A percentile compares a stretch with the other conserved stretches of the same genome.
Conservation (phyloP, 2,888 invertebrate genomes). For the Agonopterix heracliana region DNA sequence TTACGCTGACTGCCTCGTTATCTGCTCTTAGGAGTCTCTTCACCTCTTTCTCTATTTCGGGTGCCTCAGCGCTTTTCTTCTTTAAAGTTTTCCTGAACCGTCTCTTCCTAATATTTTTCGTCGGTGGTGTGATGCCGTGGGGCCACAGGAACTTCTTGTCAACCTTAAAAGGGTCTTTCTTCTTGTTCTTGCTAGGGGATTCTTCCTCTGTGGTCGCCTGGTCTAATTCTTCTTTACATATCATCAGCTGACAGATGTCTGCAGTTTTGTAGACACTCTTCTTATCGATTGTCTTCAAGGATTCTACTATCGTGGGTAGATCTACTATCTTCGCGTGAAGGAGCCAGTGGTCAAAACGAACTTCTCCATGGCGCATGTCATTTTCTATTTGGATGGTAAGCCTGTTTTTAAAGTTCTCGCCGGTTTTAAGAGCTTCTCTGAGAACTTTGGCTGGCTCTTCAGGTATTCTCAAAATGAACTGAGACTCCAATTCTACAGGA, state of each 20-base stretch:
- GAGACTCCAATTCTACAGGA: slow-evolving; percentile 83
- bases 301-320: slow-evolving; percentile 90
- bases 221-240: slow-evolving; percentile 90
- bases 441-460: slow-evolving; percentile 82
- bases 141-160: slow-evolving; percentile 93
- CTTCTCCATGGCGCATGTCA: slow-evolving; percentile 89
- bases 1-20: slow-evolving; percentile 89
- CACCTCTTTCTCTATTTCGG: slow-evolving; percentile 96
- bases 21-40: slow-evolving; percentile 90
- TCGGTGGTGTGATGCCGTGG: slow-evolving; percentile 93
- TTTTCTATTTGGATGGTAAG: slow-evolving; percentile 86
- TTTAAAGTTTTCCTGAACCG: slow-evolving; percentile 93
- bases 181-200: slow-evolving; percentile 82
- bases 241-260: slow-evolving; percentile 90
- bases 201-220: slow-evolving; percentile 82
- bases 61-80: slow-evolving; percentile 95
- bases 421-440: slow-evolving; percentile 81
- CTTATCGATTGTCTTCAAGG: slow-evolving; percentile 92
- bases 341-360: slow-evolving; percentile 88
- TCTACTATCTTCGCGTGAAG: slow-evolving; percentile 90
- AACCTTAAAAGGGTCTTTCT: slow-evolving; percentile 82
- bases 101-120: slow-evolving; percentile 92
- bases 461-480: slow-evolving; percentile 84
- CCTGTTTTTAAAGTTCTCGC: slow-evolving; percentile 85
- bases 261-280: slow-evolving; percentile 97